Evolutionary conservation across 1,140 invertebrate species (phyloP).

Genomic region (Ganaspis sp.): DNA sequence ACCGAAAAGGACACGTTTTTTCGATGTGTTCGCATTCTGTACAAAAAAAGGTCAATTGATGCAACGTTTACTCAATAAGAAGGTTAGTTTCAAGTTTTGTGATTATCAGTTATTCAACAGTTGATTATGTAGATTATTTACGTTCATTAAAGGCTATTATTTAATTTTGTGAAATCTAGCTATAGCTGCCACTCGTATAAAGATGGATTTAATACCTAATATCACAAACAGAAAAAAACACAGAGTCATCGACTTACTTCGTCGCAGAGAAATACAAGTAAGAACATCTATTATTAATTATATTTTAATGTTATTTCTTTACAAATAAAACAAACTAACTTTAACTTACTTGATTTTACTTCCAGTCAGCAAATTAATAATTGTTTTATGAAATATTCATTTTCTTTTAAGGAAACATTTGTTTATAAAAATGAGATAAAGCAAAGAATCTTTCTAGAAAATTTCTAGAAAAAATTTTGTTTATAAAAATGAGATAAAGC

Average conservation of each 20-base stretch:
- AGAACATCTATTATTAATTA: constrained; percentile 33
- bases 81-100: background rate
- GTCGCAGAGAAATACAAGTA: constrained; percentile 68
- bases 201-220: constrained; percentile 62
- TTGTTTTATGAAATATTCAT: too few species aligned
- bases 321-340: constrained; percentile 9
- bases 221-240: constrained; percentile 55
- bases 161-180: too few species aligned
- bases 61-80: background rate
- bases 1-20: background rate
- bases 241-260: constrained; percentile 63
- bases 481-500: too few species aligned
- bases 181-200: background rate
- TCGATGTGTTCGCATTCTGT: background rate
- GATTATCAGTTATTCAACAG: background rate
- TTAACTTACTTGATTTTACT: too few species aligned
- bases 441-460: too few species aligned
- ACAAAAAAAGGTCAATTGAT: background rate
- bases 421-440: too few species aligned
- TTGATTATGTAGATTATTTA: background rate
- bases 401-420: too few species aligned
- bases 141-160: background rate
- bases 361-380: too few species aligned
- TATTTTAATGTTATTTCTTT: constrained; percentile 1
- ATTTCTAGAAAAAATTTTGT: too few species aligned